Evolutionary conservation across 64 coral and sea anemone species (phyloP), one percentile per base, ranked within the genome.

Genomic region (Pocillopora verrucosa): DNA sequence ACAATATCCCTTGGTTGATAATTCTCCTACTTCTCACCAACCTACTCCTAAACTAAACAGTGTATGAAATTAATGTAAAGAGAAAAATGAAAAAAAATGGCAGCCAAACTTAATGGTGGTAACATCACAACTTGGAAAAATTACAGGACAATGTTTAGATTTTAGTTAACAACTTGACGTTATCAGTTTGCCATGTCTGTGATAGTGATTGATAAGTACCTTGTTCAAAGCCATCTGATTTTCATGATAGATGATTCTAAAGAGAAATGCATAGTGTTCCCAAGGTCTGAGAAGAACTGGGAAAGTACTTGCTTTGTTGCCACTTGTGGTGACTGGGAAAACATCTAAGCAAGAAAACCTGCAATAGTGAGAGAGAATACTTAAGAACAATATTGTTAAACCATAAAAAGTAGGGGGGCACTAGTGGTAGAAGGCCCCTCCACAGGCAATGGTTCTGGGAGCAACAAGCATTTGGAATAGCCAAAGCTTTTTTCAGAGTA

Each of bases 191-290:
- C 41, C 41, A 51, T 51, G 3, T 7, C 41, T 51, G 41, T 3
- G 41, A 51, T 75, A 12, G 30, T 12, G 25, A 37, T 56, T 79
- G 56, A 76, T 26, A 11, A 16, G 35, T 96, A 96, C 94, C 87
- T 96, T 96, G 56, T 79, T 72, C 34, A 77, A 83, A 63, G 85
- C 22, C 60, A 79, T 80, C 34, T 88, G 82, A 36, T 87, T 96
- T 70, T 96, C 94, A 74, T 87, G 94, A 51, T 87, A 89, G 57
- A 96, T 83, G 26, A 96, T 90, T 90, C 94, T 93, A 59, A 86
- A 96, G 17, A 96, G 41, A 82, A 93, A 96, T 76, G 94, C 83
- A 74, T 89, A 88, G 56, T 93, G 94, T 61, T 96, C 94, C 91
- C 94, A 96, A 69, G 94, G 94, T 45, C 89, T 78, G 45, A 96